Base-by-base conservation (phyloP, 1,140 invertebrate species). In the Drosophila neocordata region DNA sequence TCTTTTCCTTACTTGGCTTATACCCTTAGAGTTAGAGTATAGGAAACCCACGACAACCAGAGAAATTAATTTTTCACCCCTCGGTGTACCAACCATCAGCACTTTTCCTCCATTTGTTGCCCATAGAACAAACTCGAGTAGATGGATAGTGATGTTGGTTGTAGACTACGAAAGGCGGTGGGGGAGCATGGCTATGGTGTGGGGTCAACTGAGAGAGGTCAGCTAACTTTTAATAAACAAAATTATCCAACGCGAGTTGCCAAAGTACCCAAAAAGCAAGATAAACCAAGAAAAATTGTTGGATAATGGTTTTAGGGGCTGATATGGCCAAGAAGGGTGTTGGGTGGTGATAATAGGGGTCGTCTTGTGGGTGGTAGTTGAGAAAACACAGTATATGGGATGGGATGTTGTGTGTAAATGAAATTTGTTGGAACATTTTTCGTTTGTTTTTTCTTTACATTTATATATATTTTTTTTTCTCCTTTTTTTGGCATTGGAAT, bases 151-250 rank as follows among this genome's bases (percentile, higher is more conserved):
- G 27, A 31, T 31, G 27, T 31, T 31, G 27, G 27, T 31, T 2
- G 22, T 24, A 1, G 4, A 4, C 4, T 24, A 24, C n/a, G n/a
- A n/a, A n/a, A n/a, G n/a, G n/a, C n/a, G 22, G 22, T 31, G 27
- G 27, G 13, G 8, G 31, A 0, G 13, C 31, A 13, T 7, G 15
- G 27, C 6, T 34, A 20, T 27, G 34, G 18, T 51, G 56, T 4
- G 35, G 38, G 22, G 58, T 58, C 35, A 41, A 7, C 37, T 57
- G 67, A 60, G 60, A 75, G 72, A 77, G 82, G 82, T 81, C 78
- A 78, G 78, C 74, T 62, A 85, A 87, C 78, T 85, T 85, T 85
- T 85, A 85, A 85, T 85, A 85, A 85, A 85, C 82, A 87, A 85
- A 85, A 85, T 85, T 87, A 87, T 68, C 74, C 71, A 57, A 73